Evolutionary conservation across 2,888 invertebrate genomes (phyloP).

Genomic region (Orgyia antiqua): DNA sequence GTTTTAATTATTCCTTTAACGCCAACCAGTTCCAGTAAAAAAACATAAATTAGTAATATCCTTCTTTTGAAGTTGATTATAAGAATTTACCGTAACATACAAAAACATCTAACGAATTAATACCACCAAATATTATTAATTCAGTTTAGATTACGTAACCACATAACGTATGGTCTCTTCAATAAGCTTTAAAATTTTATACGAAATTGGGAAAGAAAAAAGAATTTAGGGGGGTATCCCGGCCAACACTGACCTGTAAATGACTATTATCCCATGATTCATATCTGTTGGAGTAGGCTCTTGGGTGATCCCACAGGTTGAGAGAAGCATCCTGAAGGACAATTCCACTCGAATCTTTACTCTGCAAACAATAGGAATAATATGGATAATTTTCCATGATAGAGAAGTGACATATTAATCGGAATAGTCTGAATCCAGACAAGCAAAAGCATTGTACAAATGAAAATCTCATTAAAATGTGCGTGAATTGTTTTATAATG

Average conservation of each 20-base stretch:
- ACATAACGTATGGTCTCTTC: too few relatives aligned
- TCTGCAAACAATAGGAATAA: constrained; percentile 72
- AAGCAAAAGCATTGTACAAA: not conserved
- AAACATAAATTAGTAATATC: too few relatives aligned
- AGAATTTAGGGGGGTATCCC: not conserved
- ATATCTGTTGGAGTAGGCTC: constrained; percentile 89
- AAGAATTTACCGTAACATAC: too few relatives aligned
- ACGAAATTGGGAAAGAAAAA: too few relatives aligned
- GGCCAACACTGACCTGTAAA: constrained; percentile 58
- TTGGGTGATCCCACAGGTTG: constrained; percentile 89
- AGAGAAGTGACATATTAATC: not conserved
- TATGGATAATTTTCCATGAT: constrained; percentile 4
- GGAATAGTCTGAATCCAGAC: not conserved
- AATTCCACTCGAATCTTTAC: constrained; percentile 83
- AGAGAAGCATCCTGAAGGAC: constrained; percentile 83
- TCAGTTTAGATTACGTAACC: too few relatives aligned
- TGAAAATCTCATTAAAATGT: not conserved
- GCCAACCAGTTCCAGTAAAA: too few relatives aligned
- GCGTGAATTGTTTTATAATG: not conserved
- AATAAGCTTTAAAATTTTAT: too few relatives aligned
- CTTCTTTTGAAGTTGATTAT: too few relatives aligned
- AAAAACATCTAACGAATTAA: too few relatives aligned
- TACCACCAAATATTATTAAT: too few relatives aligned
- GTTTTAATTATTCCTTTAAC: too few relatives aligned
- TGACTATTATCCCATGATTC: constrained; percentile 85